These are phyloP conservation scores for Brachycybe producta DNA, from an alignment of 2,888 invertebrate species.

Conservation along the genomic window DNA sequence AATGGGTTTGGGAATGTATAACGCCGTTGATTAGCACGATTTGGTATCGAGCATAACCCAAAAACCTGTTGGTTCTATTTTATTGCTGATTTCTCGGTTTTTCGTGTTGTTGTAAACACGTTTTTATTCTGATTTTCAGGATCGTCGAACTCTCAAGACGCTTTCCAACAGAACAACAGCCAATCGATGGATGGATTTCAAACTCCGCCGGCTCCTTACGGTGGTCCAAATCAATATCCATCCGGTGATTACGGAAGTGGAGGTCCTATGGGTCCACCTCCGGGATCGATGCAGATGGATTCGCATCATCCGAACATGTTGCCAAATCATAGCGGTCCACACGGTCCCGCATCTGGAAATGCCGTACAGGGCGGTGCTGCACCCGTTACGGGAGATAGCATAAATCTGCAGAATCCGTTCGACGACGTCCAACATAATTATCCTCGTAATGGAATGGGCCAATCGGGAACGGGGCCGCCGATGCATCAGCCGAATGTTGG, in stretches of 20 bases:
- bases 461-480: conserved; percentile 10
- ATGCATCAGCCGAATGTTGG: conserved; percentile 13
- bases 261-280: conserved; percentile 6
- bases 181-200: conserved; percentile 58
- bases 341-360: background rate
- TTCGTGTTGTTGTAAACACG: too few relatives aligned
- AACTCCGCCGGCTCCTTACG: conserved; percentile 20
- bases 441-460: conserved; percentile 13
- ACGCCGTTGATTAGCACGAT: too few relatives aligned
- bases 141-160: conserved; percentile 81
- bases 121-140: conserved; percentile 41
- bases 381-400: conserved; percentile 25
- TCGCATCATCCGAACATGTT: conserved; percentile 14
- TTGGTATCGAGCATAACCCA: too few relatives aligned
- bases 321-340: conserved; percentile 16
- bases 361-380: background rate
- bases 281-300: conserved; percentile 13
- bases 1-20: too few relatives aligned
- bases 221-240: conserved; percentile 23
- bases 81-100: too few relatives aligned
- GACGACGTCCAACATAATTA: conserved; percentile 23
- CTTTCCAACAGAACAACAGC: conserved; percentile 58
- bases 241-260: conserved; percentile 14
- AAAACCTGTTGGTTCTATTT: too few relatives aligned
- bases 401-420: conserved; percentile 34